Conservation (phyloP, 1,140 invertebrate genomes). For the Gonatopus flavifemur region DNA sequence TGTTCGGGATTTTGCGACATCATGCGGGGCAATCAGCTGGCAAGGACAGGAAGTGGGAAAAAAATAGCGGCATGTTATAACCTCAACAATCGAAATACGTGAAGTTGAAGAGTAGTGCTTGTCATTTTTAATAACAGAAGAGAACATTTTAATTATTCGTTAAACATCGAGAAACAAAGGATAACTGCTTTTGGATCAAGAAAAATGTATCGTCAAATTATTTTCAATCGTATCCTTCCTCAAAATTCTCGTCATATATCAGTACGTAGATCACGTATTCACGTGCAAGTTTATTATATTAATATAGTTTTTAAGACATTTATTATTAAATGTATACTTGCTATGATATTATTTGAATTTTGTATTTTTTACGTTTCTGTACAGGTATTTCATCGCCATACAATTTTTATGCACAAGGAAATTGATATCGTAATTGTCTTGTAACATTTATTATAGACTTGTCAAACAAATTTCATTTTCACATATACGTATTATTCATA, state of each 20-base stretch:
- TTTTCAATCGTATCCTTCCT: conserved; percentile 33
- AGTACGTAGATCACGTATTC: conserved; percentile 26
- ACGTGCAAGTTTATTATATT: background rate
- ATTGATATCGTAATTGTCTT: background rate
- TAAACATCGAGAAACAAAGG: no score
- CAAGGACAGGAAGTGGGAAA: no score
- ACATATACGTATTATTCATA: no score
- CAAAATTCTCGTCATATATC: conserved; percentile 42
- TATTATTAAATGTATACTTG: background rate
- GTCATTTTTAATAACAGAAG: no score
- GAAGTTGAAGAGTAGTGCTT: no score
- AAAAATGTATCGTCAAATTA: conserved; percentile 13
- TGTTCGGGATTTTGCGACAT: no score
- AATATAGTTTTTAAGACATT: background rate
- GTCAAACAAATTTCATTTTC: no score
- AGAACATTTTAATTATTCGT: no score
- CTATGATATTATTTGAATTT: background rate
- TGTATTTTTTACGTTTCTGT: background rate
- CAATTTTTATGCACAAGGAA: background rate
- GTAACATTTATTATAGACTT: background rate
- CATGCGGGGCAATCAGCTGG: no score
- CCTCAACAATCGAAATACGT: no score
- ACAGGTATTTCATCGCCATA: background rate
- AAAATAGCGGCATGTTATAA: no score
- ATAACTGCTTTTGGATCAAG: background rate